Evolutionary conservation across 2,888 invertebrate species (phyloP).

Genomic region (Dynastes hyllus): DNA sequence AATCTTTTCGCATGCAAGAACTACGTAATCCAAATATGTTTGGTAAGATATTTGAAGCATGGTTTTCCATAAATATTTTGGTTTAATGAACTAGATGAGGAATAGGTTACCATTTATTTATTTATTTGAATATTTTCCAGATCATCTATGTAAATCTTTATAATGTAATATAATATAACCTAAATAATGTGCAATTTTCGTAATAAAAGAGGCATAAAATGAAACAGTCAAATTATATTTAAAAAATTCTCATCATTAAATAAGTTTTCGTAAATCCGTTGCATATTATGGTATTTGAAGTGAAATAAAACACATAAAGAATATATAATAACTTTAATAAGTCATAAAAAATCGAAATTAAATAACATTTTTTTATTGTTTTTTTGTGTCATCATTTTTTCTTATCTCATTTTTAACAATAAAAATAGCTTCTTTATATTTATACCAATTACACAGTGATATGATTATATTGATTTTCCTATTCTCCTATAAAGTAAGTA

Average conservation of each 20-base stretch:
- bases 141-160: too few relatives aligned
- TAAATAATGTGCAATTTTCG: too few relatives aligned
- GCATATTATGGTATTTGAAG: background rate
- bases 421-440: constrained; percentile 58
- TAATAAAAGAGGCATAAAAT: background rate
- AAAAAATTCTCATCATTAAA: too few relatives aligned
- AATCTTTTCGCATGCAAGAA: too few relatives aligned
- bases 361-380: constrained; percentile 63
- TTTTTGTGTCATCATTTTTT: constrained; percentile 54
- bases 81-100: too few relatives aligned
- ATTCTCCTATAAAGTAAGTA: constrained; percentile 17
- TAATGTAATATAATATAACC: too few relatives aligned
- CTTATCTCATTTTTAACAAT: constrained; percentile 58
- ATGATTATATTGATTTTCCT: constrained; percentile 49
- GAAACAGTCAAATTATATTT: too few relatives aligned
- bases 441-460: constrained; percentile 61
- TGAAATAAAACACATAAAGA: constrained; percentile 53
- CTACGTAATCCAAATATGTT: too few relatives aligned
- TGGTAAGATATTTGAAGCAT: too few relatives aligned
- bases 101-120: too few relatives aligned
- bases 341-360: constrained; percentile 63
- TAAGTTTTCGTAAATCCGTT: background rate
- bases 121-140: too few relatives aligned
- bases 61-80: too few relatives aligned
- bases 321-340: constrained; percentile 54